Evolutionary conservation across 2,113 vertebrate genomes (phyloP), one percentile per base, ranked within the genome.

Genomic region (Chrysochloris asiatica): DNA sequence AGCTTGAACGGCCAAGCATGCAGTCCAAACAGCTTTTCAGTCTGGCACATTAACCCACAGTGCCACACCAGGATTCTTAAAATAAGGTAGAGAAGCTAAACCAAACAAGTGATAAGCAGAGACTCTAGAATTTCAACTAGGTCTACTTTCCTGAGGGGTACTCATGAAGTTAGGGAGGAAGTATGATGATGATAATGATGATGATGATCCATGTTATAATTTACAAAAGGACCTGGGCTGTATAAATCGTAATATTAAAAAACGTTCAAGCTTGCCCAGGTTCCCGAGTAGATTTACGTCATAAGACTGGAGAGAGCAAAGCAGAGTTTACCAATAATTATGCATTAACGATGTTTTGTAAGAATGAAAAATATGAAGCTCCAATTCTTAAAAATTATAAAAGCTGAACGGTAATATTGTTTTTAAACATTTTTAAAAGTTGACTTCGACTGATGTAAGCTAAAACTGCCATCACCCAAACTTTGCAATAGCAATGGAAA

Each of bases 321-420:
- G 54, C 48, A 24, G 17, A 12, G 4, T 7, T 9, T 86, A 71
- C 38, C 41, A 21, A 47, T 36, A 75, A 26, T 54, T 47, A 59
- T 9, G 59, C n/a, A 48, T 75, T 36, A 76, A 21, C 33, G n/a
- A n/a, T n/a, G n/a, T n/a, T n/a, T n/a, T n/a, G n/a, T n/a, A 80
- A 71, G 28, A 80, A 85, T 71, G 10, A 80, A 92, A 90, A 63
- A 33, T 21, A 75, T 4, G 12, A 30, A 90, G 38, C 33, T 45
- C 43, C 33, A 76, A 90, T 48, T 84, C 47, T 63, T 59, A 21
- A 90, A 94, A 88, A 84, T 81, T 79, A 80, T 69, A 41, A 88
- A 73, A 79, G 21, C 11, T 91, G 4, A 90, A 93, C 22, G 41
- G 36, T 38, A 61, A 76, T 45, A 83, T 50, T 88, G 56, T 22